phyloP scores from a whole-genome alignment of 2,888 invertebrate genomes.

The Sesia apiformis region DNA sequence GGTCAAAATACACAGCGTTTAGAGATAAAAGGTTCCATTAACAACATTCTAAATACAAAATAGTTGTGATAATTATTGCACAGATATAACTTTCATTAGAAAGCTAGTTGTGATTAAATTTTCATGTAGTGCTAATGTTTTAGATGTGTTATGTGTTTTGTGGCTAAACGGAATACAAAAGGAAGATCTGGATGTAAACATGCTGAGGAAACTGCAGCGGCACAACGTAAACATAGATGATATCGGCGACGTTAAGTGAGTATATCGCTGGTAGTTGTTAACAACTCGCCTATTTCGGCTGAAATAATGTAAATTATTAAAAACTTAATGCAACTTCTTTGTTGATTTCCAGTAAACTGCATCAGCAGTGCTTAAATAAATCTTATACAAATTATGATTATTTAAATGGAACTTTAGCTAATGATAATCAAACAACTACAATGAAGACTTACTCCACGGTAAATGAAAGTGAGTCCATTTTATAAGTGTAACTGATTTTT shows the following conservation, averaged over 20 bases:
- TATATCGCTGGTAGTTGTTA: constrained; percentile 6
- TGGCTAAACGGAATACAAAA: constrained; percentile 57
- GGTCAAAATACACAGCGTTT: constrained; percentile 34
- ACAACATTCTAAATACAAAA: not conserved
- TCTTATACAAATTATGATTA: not conserved
- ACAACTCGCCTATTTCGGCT: not conserved
- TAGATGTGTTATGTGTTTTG: constrained; percentile 62
- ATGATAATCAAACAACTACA: not conserved
- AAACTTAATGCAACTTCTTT: not conserved
- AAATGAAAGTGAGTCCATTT: not conserved
- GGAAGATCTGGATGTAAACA: constrained; percentile 45
- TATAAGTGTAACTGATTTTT: not conserved
- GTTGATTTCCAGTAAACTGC: not conserved
- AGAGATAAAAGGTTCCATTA: constrained; percentile 59
- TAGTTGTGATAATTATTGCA: no score
- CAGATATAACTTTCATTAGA: not conserved
- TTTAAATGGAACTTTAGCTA: not conserved
- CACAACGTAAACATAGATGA: constrained; percentile 50
- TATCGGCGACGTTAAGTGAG: constrained; percentile 47
- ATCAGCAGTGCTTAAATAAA: not conserved
- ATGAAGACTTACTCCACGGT: not conserved
- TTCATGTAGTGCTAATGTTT: constrained; percentile 15
- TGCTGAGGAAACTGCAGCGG: constrained; percentile 42
- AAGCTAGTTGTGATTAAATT: no score
- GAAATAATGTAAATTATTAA: no score